These are phyloP conservation scores for Pseudochaenichthys georgianus DNA, from an alignment of 2,797 vertebrate genomes.

Conservation along the genomic window DNA sequence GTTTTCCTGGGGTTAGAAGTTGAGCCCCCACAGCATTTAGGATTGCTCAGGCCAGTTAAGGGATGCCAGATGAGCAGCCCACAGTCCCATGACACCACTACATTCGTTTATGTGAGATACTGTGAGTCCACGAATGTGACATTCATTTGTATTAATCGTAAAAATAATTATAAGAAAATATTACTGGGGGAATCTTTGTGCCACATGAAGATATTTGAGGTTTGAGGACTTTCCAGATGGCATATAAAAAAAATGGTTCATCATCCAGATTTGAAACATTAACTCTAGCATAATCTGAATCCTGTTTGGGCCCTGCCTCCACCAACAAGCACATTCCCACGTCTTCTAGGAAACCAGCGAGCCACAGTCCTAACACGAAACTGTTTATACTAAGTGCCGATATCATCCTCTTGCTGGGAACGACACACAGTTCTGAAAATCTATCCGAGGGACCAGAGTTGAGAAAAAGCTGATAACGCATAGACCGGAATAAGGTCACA, in stretches of 20 bases:
- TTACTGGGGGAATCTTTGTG: background rate
- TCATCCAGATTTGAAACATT: no score
- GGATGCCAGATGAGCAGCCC: conserved; percentile 77
- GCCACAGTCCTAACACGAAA: background rate
- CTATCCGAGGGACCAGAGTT: background rate
- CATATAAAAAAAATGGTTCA: background rate
- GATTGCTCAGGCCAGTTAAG: conserved; percentile 66
- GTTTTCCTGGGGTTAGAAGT: conserved; percentile 82
- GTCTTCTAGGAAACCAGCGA: background rate
- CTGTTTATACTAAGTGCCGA: background rate
- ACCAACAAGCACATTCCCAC: background rate
- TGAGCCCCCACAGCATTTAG: conserved; percentile 75
- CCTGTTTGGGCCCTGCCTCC: no score
- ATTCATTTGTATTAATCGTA: background rate
- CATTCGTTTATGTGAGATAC: conserved; percentile 2
- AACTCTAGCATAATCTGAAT: no score
- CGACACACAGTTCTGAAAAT: no score
- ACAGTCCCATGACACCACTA: conserved; percentile 39
- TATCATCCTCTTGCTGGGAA: no score
- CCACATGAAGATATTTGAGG: background rate
- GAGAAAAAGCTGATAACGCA: conserved; percentile 18
- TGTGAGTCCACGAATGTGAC: background rate
- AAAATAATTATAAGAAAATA: background rate
- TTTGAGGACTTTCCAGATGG: background rate
- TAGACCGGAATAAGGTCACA: conserved; percentile 52